These are phyloP conservation scores for Moxostoma hubbsi DNA, from an alignment of 2,797 vertebrate species.

Conservation along the genomic window DNA sequence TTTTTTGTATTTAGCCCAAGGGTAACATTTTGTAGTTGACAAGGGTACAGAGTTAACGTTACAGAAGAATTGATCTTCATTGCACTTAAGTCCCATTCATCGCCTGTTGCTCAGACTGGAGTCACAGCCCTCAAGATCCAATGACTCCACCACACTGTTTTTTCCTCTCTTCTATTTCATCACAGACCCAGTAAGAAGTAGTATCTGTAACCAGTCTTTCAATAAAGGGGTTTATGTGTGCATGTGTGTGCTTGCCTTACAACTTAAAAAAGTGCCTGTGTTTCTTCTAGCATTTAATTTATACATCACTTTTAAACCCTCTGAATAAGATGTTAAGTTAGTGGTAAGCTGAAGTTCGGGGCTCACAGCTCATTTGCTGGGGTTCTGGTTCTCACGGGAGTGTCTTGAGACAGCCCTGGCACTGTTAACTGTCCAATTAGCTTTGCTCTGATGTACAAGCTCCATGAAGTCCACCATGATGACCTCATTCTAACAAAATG, in stretches of 20 bases:
- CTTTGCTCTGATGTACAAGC: conserved; percentile 31
- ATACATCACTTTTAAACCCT: conserved; percentile 3
- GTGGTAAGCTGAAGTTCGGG: not conserved
- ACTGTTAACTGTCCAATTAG: conserved; percentile 38
- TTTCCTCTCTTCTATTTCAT: conserved; percentile 43
- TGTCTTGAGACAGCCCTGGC: conserved; percentile 3
- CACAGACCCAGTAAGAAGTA: conserved; percentile 54
- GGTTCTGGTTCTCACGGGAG: not conserved
- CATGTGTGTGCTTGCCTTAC: not conserved
- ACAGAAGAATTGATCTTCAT: conserved; percentile 75
- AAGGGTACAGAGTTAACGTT: conserved; percentile 73
- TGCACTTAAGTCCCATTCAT: conserved; percentile 77
- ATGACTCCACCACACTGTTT: conserved; percentile 60
- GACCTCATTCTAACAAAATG: conserved; percentile 31
- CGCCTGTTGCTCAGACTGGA: conserved; percentile 69
- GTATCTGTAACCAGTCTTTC: conserved; percentile 49
- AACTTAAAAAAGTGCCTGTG: conserved; percentile 13
- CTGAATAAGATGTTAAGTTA: conserved; percentile 16
- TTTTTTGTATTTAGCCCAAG: conserved; percentile 66
- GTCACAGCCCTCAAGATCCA: conserved; percentile 67
- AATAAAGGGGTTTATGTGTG: not conserved
- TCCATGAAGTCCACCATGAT: conserved; percentile 17
- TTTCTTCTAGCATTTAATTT: conserved; percentile 1
- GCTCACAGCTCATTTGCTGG: not conserved
- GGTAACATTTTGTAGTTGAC: conserved; percentile 70